Conservation (phyloP, 2,888 invertebrate genomes). For the Copidosoma aretas region DNA sequence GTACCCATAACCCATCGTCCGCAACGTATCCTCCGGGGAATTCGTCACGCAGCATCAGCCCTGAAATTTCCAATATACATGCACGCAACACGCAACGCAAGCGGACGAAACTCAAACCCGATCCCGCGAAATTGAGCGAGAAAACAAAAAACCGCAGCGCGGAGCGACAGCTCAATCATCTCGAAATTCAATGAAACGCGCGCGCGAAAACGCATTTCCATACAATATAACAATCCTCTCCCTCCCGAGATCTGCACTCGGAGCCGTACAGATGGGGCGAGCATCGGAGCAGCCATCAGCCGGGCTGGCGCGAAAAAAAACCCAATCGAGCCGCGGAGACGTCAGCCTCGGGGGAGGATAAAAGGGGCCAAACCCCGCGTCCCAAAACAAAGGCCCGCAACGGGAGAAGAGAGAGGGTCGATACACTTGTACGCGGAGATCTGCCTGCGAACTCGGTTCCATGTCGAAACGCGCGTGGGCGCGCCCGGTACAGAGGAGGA, state of each 20-base stretch:
- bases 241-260: too few species aligned
- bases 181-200: not conserved
- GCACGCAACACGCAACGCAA: not conserved
- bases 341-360: conserved; percentile 6
- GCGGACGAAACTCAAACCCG: too few species aligned
- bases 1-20: too few species aligned
- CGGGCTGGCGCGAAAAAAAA: too few species aligned
- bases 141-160: too few species aligned
- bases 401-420: not conserved
- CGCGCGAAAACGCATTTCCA: conserved; percentile 3
- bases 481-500: conserved; percentile 34
- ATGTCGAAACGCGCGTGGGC: conserved; percentile 31
- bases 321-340: conserved; percentile 8
- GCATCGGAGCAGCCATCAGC: too few species aligned
- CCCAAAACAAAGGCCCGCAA: conserved; percentile 4
- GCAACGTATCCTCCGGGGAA: too few species aligned
- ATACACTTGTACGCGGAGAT: not conserved
- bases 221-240: not conserved
- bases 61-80: not conserved
- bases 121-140: too few species aligned
- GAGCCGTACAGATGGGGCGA: too few species aligned
- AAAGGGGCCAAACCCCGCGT: not conserved
- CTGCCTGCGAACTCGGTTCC: not conserved
- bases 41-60: not conserved
- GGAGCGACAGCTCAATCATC: conserved; percentile 1